These are phyloP conservation scores for Neotoma lepida DNA, from an alignment of 2,113 vertebrate genomes.

Conservation along the genomic window DNA sequence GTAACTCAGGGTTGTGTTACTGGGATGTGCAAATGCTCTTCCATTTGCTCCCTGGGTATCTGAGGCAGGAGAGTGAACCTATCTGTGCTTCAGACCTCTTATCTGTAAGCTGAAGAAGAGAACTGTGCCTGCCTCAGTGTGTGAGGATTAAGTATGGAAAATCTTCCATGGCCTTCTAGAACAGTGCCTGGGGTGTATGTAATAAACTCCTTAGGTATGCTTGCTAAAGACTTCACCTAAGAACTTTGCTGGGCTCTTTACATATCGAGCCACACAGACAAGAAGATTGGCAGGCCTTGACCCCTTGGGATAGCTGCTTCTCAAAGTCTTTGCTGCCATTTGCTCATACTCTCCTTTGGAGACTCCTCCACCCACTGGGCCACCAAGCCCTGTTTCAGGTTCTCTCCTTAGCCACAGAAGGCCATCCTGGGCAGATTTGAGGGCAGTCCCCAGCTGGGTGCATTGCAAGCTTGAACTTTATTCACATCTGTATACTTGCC, in stretches of 20 bases:
- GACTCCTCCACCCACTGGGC: background rate
- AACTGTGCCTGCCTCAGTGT: background rate
- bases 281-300: background rate
- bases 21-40: background rate
- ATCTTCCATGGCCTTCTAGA: background rate
- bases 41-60: background rate
- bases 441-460: background rate
- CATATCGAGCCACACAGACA: accelerated
- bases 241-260: background rate
- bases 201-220: background rate
- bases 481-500: background rate
- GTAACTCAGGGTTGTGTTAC: background rate
- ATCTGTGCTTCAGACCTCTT: background rate
- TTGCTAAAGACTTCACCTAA: background rate
- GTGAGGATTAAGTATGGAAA: background rate
- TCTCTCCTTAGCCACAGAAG: background rate
- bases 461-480: background rate
- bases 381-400: background rate
- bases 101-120: background rate
- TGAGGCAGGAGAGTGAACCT: background rate
- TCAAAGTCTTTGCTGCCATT: background rate
- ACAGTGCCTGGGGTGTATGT: background rate
- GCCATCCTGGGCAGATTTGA: background rate
- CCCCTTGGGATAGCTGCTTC: background rate
- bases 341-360: background rate